These are phyloP conservation scores for Drosophila melanica DNA, from an alignment of 1,140 invertebrate genomes.

Conservation along the genomic window DNA sequence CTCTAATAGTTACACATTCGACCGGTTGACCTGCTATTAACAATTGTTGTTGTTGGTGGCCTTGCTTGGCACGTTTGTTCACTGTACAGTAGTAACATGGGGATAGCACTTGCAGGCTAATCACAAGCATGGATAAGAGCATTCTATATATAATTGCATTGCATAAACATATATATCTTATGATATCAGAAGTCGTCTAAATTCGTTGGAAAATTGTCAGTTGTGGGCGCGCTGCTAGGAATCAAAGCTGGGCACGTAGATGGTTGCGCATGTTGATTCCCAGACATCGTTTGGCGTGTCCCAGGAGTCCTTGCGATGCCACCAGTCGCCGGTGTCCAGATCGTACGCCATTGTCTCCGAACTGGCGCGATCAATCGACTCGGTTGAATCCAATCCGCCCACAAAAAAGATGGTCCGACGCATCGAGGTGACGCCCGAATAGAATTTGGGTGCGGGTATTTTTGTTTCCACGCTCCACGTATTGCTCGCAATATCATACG, in stretches of 20 bases:
- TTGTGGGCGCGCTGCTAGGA: constrained; percentile 47
- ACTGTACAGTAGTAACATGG: constrained; percentile 30
- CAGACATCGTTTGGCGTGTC: constrained; percentile 88
- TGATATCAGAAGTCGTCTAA: constrained; percentile 45
- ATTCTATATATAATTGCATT: not conserved
- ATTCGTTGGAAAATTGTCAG: not conserved
- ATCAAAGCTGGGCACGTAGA: constrained; percentile 86
- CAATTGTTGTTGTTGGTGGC: constrained; percentile 39
- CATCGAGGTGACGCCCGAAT: constrained; percentile 88
- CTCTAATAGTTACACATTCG: constrained; percentile 39
- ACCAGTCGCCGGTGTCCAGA: constrained; percentile 85
- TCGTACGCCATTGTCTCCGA: constrained; percentile 88
- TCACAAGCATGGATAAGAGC: constrained; percentile 31
- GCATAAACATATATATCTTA: constrained; percentile 3
- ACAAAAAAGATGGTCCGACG: constrained; percentile 89
- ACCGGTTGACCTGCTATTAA: constrained; percentile 37
- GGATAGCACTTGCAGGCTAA: constrained; percentile 25
- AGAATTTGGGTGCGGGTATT: constrained; percentile 88
- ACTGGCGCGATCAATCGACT: constrained; percentile 88
- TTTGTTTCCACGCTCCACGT: constrained; percentile 87
- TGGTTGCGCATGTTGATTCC: constrained; percentile 88
- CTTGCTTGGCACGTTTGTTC: constrained; percentile 30
- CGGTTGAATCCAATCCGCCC: constrained; percentile 89
- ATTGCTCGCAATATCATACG: constrained; percentile 87
- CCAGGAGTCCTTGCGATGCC: constrained; percentile 85